Evolutionary conservation across 2,113 vertebrate genomes (phyloP), one percentile per base, ranked within the genome.

Genomic region (Elephantulus edwardii): DNA sequence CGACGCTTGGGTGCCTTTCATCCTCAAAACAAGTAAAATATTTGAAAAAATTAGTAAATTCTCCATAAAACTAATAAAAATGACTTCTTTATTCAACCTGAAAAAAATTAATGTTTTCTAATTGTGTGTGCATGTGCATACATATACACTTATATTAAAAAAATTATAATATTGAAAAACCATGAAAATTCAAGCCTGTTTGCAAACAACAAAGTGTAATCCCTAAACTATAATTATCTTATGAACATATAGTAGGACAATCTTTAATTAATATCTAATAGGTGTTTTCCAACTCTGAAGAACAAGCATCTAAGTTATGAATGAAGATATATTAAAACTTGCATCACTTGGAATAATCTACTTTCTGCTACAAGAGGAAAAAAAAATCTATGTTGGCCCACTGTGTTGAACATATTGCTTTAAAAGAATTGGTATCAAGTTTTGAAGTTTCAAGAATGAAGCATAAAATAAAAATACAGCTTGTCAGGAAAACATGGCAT

Each of bases 401-500:
- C 33, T 62, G 16, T 70, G 50, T 83, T 91, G 79, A 83, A 89
- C 35, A 95, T 56, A 84, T 46, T 85, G 60, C 83, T 60, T 95
- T 75, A 48, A 83, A 96, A 86, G 30, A 84, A 90, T 46, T 91
- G 10, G 24, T 81, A 86, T 95, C 93, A 95, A 60, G 76, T 95
- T 93, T 88, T 91, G 88, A 92, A 88, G 42, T 76, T 93, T 95
- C 79, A 52, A 91, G 40, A 91, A 78, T 91, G 85, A 92, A 86
- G 56, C 44, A 44, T 90, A 90, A 95, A 92, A 90, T 75, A 78
- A 92, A 96, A 96, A 90, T 81, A 95, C 0, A 92, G 7, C 83
- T 86, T 96, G 93, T 96, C 95, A 95, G 86, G 64, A 94, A 86
- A 94, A 42, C 84, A 81, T n/a, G 88, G 42, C 46, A 13, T 78